Percentiles rank a stretch among this genome's conserved stretches.
Conservation (phyloP, 2,797 vertebrate genomes). For the Tauraco hartlaubi region DNA sequence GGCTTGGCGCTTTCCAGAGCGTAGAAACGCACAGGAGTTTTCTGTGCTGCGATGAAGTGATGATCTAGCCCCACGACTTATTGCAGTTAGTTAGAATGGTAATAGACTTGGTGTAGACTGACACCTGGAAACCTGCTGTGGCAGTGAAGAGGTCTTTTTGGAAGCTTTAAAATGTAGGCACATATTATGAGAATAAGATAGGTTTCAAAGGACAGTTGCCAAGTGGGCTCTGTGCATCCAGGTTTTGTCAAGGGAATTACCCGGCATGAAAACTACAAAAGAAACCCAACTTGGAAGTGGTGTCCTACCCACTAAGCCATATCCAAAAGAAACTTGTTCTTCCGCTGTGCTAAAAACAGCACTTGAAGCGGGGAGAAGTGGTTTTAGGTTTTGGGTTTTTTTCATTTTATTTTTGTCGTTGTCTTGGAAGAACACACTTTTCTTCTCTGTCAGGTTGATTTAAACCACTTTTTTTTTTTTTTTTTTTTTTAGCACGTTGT, state of each 20-base stretch:
- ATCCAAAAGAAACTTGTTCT: background rate
- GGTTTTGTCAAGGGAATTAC: background rate
- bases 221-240: background rate
- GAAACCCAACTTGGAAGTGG: background rate
- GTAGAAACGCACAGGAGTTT: rapidly evolving
- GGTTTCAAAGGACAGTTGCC: background rate
- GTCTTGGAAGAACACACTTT: background rate
- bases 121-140: background rate
- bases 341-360: background rate
- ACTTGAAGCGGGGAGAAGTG: background rate
- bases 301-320: background rate
- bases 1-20: background rate
- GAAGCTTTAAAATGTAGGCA: background rate
- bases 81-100: background rate
- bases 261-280: background rate
- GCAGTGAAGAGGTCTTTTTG: background rate
- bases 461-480: background rate
- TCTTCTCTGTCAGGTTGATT: background rate
- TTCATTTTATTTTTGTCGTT: background rate
- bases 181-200: background rate
- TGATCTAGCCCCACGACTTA: background rate
- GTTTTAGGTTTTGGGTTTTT: background rate
- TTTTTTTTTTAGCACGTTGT: background rate
- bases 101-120: background rate
- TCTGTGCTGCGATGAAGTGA: background rate